Evolutionary conservation across 2,113 vertebrate species (phyloP).

Genomic region (Takifugu flavidus): DNA sequence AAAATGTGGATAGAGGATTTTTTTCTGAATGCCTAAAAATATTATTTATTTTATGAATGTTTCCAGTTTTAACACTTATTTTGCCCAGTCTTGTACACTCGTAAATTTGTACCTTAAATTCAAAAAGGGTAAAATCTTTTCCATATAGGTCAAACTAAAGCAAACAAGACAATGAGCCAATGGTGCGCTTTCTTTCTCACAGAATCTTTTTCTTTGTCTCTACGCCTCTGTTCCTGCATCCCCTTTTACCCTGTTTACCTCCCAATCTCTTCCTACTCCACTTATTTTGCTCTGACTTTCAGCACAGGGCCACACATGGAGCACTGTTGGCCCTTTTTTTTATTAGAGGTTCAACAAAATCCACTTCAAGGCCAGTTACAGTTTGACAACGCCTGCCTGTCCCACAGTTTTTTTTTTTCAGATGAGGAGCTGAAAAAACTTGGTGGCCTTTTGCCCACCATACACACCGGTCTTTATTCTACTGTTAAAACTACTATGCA

Average conservation of each 20-base stretch:
- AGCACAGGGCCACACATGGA: slow-evolving; percentile 65
- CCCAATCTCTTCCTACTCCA: slow-evolving; percentile 1
- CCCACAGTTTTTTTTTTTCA: slow-evolving; percentile 60
- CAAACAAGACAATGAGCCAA: neutral
- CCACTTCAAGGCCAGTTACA: slow-evolving; percentile 55
- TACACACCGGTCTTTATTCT: slow-evolving; percentile 30
- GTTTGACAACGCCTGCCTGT: slow-evolving; percentile 40
- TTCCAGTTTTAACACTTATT: too few relatives aligned
- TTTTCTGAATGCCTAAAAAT: too few relatives aligned
- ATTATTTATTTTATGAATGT: too few relatives aligned
- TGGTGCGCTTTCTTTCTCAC: slow-evolving; percentile 41
- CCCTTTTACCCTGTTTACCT: neutral
- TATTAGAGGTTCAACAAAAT: slow-evolving; percentile 39
- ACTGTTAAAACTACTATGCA: slow-evolving; percentile 41
- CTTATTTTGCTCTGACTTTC: slow-evolving; percentile 40
- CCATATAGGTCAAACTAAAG: neutral
- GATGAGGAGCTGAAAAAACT: slow-evolving; percentile 65
- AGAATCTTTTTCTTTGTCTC: slow-evolving; percentile 7
- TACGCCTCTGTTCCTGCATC: neutral
- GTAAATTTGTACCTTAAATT: neutral
- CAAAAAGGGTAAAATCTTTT: neutral
- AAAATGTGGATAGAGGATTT: too few relatives aligned
- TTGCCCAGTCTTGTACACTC: too few relatives aligned
- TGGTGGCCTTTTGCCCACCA: slow-evolving; percentile 50
- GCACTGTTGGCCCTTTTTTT: slow-evolving; percentile 20